phyloP scores from a whole-genome alignment of 2,797 vertebrate species.

The Arremon brunneinucha region DNA sequence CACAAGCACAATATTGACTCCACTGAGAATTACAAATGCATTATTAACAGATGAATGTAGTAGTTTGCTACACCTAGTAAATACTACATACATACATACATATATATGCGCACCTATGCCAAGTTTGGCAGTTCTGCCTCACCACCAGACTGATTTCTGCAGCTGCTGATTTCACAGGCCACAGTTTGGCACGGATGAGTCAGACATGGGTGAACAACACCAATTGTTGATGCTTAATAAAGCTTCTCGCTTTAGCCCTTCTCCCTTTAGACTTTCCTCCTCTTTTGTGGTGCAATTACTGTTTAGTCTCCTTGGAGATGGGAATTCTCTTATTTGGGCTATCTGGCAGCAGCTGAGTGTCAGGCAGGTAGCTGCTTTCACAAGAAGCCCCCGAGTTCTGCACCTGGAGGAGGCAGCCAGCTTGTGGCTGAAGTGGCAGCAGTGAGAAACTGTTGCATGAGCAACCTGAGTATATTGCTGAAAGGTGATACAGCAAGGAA shows the following conservation, averaged over 20 bases:
- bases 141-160: not conserved
- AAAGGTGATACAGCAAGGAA: not conserved
- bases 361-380: not conserved
- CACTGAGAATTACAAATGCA: not conserved
- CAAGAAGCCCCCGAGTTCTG: not conserved
- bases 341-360: not conserved
- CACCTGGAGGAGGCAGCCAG: not conserved
- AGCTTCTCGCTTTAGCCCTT: not conserved
- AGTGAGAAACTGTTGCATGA: not conserved
- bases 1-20: not conserved
- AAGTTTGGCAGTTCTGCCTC: not conserved
- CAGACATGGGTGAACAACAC: not conserved
- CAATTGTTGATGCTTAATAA: not conserved
- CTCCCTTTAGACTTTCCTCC: not conserved
- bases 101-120: not conserved
- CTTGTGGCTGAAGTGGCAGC: not conserved
- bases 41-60: not conserved
- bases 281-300: not conserved
- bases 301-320: not conserved
- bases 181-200: not conserved
- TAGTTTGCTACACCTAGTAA: not conserved
- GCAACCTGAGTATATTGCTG: not conserved
- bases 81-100: not conserved
- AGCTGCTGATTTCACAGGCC: not conserved
- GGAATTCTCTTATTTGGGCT: not conserved